phyloP scores from a whole-genome alignment of 2,888 invertebrate genomes.

The Ametastegia equiseti region DNA sequence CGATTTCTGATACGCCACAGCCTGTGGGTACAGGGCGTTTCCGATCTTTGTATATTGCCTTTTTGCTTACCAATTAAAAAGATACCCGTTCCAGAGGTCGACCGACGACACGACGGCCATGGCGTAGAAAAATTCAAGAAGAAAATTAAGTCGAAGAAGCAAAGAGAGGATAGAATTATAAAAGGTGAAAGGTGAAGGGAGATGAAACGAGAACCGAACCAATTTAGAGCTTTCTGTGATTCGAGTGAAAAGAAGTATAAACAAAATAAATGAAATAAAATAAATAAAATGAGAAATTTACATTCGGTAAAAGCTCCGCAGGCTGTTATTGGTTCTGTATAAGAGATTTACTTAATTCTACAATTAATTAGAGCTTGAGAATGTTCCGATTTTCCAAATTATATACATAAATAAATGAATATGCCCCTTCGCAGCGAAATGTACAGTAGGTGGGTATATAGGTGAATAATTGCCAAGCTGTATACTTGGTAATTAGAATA shows the following conservation, averaged over 20 bases:
- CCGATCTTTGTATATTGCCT: not conserved
- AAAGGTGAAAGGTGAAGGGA: not conserved
- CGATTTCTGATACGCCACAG: not conserved
- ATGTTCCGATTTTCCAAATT: not conserved
- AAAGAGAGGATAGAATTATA: not conserved
- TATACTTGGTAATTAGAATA: not conserved
- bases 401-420: no score
- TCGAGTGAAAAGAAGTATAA: not conserved
- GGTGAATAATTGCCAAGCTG: not conserved
- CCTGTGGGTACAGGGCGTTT: not conserved
- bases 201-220: not conserved
- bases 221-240: not conserved
- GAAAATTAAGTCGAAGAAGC: not conserved
- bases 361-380: not conserved
- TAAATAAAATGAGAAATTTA: not conserved
- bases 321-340: not conserved
- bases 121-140: not conserved
- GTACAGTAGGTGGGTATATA: no score
- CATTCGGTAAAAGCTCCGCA: not conserved
- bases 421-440: no score
- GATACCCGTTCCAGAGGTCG: not conserved
- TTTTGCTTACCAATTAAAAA: conserved; percentile 19
- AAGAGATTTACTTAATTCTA: not conserved
- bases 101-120: not conserved
- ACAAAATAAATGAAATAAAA: not conserved